Evolutionary conservation across 2,888 invertebrate species (phyloP), one percentile per base, ranked within the genome.

Genomic region (Torymus tubicola): DNA sequence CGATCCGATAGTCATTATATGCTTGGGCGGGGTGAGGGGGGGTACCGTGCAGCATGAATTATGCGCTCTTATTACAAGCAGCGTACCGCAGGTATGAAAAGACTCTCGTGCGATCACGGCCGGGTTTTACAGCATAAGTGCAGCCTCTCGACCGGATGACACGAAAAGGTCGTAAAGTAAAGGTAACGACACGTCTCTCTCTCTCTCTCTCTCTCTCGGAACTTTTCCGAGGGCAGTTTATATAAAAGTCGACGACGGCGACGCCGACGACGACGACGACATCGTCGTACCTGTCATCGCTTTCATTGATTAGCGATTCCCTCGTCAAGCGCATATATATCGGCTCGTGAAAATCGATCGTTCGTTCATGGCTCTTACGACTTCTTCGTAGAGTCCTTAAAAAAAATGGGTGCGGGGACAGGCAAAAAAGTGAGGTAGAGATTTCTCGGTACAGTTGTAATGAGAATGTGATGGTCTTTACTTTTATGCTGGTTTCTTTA

Each of bases 271-370:
- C 24, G 24, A 24, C 3, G 24, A 24, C 24, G 24, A 24, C 24
- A 24, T 24, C 24, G 24, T 24, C 24, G 24, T 24, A 24, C 57
- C 21, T 58, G 73, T 74, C 65, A 50, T 63, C 73, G 53, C 57
- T 76, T 57, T 55, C 69, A 76, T 76, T 65, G 76, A 76, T 76
- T 76, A 69, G 69, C 76, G 63, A 68, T 68, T 76, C 64, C n/a
- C 21, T 11, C 60, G 42, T 31, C 61, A 21, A 2, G n/a, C 14
- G 16, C 31, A 16, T 1, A 57, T 58, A 31, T 70, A 58, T 60
- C 24, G 24, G 24, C 24, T 24, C 67, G 50, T 65, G 65, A 74
- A 67, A 65, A 58, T 67, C 52, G 58, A 67, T 60, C 72, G 55
- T 18, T 16, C 65, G n/a, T 18, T 24, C 24, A 24, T 4, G 61